These are phyloP conservation scores for Mungos mungo DNA, from an alignment of 2,113 vertebrate species.

Conservation along the genomic window DNA sequence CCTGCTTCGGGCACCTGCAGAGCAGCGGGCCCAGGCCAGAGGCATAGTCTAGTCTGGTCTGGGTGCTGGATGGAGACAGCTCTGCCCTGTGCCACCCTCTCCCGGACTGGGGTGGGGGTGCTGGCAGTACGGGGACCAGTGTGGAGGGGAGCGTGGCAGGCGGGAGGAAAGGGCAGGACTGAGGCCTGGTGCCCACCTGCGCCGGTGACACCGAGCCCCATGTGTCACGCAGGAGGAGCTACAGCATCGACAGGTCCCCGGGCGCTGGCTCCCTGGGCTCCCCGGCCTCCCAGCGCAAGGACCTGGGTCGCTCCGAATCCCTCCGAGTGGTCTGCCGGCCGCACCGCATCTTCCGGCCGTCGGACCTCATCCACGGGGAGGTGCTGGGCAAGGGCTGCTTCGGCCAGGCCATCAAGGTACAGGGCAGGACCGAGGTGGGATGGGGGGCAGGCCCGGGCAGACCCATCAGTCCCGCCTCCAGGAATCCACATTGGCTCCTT, in stretches of 20 bases:
- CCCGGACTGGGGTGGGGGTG: accelerated
- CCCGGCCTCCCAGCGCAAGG: slow-evolving; percentile 90
- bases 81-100: not conserved
- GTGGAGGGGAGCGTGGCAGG: accelerated
- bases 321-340: slow-evolving; percentile 90
- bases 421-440: not conserved
- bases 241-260: slow-evolving; percentile 95
- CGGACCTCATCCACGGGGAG: slow-evolving; percentile 97
- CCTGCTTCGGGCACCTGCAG: not conserved
- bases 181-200: not conserved
- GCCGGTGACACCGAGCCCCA: accelerated
- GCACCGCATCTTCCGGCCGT: slow-evolving; percentile 97
- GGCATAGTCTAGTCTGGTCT: too few relatives aligned
- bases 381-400: slow-evolving; percentile 97
- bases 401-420: slow-evolving; percentile 97
- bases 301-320: slow-evolving; percentile 95
- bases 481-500: not conserved
- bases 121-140: not conserved
- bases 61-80: not conserved
- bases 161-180: not conserved
- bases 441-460: not conserved
- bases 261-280: slow-evolving; percentile 89
- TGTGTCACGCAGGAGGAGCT: slow-evolving; percentile 88
- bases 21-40: not conserved
- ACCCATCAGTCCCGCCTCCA: accelerated